Base-by-base conservation (phyloP, 2,797 vertebrate species). In the Eupleurogrammus muticus region DNA sequence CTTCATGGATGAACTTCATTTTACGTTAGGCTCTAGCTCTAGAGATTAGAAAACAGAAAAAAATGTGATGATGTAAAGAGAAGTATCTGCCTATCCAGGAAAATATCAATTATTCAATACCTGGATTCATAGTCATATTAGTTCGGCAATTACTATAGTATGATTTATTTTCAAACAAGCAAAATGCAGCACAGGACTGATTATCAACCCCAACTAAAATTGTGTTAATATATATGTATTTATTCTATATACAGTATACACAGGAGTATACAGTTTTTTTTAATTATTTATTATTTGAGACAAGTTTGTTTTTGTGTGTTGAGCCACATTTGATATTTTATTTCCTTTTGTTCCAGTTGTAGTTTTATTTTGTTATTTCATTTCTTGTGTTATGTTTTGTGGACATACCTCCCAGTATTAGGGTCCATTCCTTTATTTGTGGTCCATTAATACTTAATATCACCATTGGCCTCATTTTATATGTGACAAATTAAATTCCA, bases 1-100 rank as follows among this genome's bases (percentile, higher is more conserved):
- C 32, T 32, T 59, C 19, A 12, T 44, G 62, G 47, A 34, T 60
- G 36, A 42, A 20, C 21, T 35, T 44, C 1, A 46, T 49, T 24
- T 54, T 17, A 42, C 19, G 21, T 35, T 13, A 24, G 6, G 21
- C 20, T 58, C 8, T 19, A 2, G 6, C 6, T 65, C 34, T 20
- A 9, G 13, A 63, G 12, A 34, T 24, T 17, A 20, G 9, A 6
- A 28, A 53, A 28, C 28, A 28, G 3, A 35, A 49, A 12, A 28
- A 44, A 38, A 16, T 44, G 60, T 58, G 34, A 54, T 55, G 44
- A 50, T 9, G 20, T 19, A 19, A 72, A 16, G 16, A 20, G 69
- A 53, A 52, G 1, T 23, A 42, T 65, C 20, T 21, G n/a, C 34
- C 32, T 32, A 36, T 52, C 19, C 19, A 51, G 34, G 0, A 53